A percentile compares a stretch with the other conserved stretches of the same genome.
These are phyloP conservation scores for Bactericera cockerelli DNA, from an alignment of 1,140 invertebrate species.

Conservation along the genomic window DNA sequence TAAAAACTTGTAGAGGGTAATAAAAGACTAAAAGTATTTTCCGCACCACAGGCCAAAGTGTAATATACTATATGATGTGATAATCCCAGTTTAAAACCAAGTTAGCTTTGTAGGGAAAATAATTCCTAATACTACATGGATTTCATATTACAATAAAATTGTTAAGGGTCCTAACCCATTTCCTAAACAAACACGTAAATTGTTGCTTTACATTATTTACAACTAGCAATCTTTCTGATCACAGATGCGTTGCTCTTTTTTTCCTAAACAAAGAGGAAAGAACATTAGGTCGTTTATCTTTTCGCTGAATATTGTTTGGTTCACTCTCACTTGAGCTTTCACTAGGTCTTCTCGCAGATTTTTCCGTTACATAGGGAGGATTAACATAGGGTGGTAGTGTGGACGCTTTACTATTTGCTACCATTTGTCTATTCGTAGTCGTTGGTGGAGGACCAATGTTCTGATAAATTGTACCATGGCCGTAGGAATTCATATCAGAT, in stretches of 20 bases:
- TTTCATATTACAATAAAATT: too few relatives aligned
- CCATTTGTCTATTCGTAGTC: not conserved
- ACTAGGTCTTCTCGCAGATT: slow-evolving; percentile 20
- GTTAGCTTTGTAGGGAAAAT: too few relatives aligned
- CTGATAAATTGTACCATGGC: slow-evolving; percentile 23
- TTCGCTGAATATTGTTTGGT: slow-evolving; percentile 18
- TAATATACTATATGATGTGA: too few relatives aligned
- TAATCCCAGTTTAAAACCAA: too few relatives aligned
- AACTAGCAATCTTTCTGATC: not conserved
- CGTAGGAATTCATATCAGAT: slow-evolving; percentile 20
- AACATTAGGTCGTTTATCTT: slow-evolving; percentile 23
- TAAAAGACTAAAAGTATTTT: too few relatives aligned
- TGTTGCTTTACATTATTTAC: too few relatives aligned
- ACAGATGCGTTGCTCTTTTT: slow-evolving; percentile 23
- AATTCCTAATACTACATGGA: too few relatives aligned
- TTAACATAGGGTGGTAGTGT: slow-evolving; percentile 21
- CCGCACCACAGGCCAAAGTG: too few relatives aligned
- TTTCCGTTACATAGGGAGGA: slow-evolving; percentile 11
- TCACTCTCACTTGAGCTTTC: slow-evolving; percentile 26
- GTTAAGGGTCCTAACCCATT: too few relatives aligned
- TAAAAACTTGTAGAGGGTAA: too few relatives aligned
- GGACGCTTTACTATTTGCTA: slow-evolving; percentile 12
- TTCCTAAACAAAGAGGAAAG: slow-evolving; percentile 23
- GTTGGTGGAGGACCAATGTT: slow-evolving; percentile 15
- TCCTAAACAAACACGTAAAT: too few relatives aligned